A percentile compares a stretch with the other conserved stretches of the same genome.
Conservation (phyloP, 2,888 invertebrate genomes). For the Cremastinae sp. region DNA sequence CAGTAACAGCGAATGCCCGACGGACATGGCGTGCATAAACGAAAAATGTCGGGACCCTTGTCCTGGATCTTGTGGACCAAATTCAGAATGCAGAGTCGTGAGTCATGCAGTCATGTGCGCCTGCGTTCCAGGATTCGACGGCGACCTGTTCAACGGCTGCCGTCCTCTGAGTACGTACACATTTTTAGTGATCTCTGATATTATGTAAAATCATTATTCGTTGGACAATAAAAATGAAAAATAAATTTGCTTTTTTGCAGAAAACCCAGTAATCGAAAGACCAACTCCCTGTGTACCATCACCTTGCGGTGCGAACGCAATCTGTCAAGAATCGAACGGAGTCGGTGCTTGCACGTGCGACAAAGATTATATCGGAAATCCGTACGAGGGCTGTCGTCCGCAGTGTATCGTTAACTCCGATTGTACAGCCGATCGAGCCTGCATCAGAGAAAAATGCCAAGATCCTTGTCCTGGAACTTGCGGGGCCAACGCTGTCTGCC, state of each 20-base stretch:
- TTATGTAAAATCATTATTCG: not conserved
- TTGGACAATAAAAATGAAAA: not conserved
- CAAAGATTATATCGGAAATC: constrained; percentile 84
- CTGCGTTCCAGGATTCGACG: constrained; percentile 82
- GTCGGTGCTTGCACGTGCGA: constrained; percentile 83
- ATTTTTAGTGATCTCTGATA: not conserved
- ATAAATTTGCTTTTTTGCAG: constrained; percentile 58
- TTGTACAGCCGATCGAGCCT: constrained; percentile 86
- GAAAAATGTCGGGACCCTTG: constrained; percentile 91
- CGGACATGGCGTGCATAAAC: constrained; percentile 88
- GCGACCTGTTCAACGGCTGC: constrained; percentile 83
- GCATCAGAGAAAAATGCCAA: constrained; percentile 85
- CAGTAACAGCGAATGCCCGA: constrained; percentile 88
- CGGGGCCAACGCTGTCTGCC: constrained; percentile 86
- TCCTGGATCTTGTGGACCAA: constrained; percentile 88
- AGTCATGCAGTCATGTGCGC: constrained; percentile 89
- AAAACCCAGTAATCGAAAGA: constrained; percentile 55
- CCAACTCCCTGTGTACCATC: constrained; percentile 87
- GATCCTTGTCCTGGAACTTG: constrained; percentile 89
- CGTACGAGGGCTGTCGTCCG: constrained; percentile 86
- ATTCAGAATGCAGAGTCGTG: constrained; percentile 88
- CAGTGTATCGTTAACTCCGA: constrained; percentile 86
- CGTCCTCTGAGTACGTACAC: constrained; percentile 65
- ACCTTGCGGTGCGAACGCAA: constrained; percentile 92
- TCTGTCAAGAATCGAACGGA: constrained; percentile 85